A percentile compares a stretch with the other conserved stretches of the same genome.
These are phyloP conservation scores for Diadophis punctatus DNA, from an alignment of 2,113 vertebrate genomes.

Conservation along the genomic window DNA sequence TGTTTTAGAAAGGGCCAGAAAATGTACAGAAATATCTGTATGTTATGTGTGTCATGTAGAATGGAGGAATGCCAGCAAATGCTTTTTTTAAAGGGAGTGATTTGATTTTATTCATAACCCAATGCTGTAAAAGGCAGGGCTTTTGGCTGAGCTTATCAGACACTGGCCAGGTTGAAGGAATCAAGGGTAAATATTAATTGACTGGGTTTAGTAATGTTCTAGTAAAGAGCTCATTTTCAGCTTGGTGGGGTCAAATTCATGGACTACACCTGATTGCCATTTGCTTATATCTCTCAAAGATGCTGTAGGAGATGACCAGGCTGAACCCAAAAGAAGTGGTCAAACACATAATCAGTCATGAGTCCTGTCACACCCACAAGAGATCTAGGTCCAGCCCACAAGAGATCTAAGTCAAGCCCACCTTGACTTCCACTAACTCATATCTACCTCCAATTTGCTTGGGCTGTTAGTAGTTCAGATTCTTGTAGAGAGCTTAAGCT, in stretches of 20 bases:
- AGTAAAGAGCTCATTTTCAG: not conserved
- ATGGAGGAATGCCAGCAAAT: not conserved
- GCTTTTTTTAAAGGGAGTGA: not conserved
- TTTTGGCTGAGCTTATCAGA: not conserved
- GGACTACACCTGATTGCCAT: not conserved
- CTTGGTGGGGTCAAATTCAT: not conserved
- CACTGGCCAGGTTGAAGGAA: not conserved
- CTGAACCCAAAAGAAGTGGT: not conserved
- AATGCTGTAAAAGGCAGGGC: not conserved
- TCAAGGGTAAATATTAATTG: not conserved
- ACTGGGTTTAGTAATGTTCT: not conserved
- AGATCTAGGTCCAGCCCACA: not conserved
- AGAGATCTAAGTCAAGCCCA: not conserved
- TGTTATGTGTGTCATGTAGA: not conserved
- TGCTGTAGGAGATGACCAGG: not conserved
- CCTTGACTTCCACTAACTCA: not conserved
- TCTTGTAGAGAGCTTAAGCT: not conserved
- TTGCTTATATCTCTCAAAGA: not conserved
- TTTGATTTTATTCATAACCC: not conserved
- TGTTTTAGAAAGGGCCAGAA: not conserved
- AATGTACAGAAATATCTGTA: not conserved
- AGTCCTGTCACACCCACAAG: not conserved
- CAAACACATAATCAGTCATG: not conserved
- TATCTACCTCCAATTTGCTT: not conserved
- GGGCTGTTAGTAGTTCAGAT: not conserved